These are phyloP conservation scores for Andrena cerasifolii DNA, from an alignment of 1,140 invertebrate species.

Conservation along the genomic window DNA sequence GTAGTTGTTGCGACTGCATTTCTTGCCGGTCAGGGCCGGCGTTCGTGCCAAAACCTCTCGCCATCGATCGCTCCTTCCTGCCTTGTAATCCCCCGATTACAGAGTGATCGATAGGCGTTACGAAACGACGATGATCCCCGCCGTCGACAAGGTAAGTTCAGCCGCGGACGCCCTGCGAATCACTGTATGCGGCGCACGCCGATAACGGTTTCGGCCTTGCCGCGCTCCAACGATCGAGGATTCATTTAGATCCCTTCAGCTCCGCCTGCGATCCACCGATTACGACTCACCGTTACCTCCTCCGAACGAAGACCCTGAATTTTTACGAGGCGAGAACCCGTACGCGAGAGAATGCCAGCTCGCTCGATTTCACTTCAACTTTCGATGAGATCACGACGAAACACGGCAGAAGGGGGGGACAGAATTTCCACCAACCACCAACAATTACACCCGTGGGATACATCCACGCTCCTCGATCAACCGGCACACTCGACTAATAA, in stretches of 20 bases:
- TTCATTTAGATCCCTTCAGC: slow-evolving; percentile 14
- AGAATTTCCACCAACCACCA: too few relatives aligned
- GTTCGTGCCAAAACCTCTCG: slow-evolving; percentile 27
- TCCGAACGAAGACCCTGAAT: background rate
- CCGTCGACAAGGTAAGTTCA: slow-evolving; percentile 36
- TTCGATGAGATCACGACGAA: too few relatives aligned
- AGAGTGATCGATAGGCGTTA: background rate
- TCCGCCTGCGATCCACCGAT: slow-evolving; percentile 2
- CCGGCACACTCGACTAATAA: too few relatives aligned
- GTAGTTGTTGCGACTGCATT: slow-evolving; percentile 21
- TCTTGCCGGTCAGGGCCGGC: slow-evolving; percentile 53
- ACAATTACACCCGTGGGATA: too few relatives aligned
- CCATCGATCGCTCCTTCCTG: slow-evolving; percentile 4
- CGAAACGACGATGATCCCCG: slow-evolving; percentile 47
- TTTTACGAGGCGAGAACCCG: background rate
- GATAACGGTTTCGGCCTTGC: slow-evolving; percentile 26
- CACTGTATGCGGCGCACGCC: background rate
- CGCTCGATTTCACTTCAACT: background rate
- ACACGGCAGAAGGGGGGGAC: too few relatives aligned
- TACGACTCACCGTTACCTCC: background rate
- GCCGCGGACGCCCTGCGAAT: background rate
- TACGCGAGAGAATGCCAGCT: background rate
- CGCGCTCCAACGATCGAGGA: slow-evolving; percentile 45
- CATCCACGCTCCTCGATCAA: too few relatives aligned
- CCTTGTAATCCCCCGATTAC: slow-evolving; percentile 1